phyloP scores from a whole-genome alignment of 1,140 invertebrate genomes.

The Potamilus streckersoni region DNA sequence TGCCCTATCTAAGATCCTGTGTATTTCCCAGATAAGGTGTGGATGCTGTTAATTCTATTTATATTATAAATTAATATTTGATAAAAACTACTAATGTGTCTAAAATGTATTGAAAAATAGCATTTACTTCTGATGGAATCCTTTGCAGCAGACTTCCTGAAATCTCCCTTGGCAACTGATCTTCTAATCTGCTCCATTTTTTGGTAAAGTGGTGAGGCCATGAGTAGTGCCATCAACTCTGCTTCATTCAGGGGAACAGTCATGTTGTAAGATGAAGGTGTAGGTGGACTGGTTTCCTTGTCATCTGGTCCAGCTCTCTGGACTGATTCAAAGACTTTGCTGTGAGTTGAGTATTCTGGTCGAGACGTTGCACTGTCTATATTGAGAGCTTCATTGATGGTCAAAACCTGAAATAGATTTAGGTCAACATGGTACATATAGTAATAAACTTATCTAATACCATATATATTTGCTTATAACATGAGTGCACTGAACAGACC shows the following conservation, averaged over 20 bases:
- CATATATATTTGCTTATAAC: too few relatives aligned
- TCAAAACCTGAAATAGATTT: conserved; percentile 45
- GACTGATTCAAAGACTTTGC: background rate
- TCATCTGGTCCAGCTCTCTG: background rate
- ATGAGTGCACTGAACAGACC: too few relatives aligned
- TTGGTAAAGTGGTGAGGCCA: conserved; percentile 64
- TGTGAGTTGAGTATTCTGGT: conserved; percentile 7
- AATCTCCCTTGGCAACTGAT: conserved; percentile 45
- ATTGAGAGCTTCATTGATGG: conserved; percentile 56
- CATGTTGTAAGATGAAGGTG: conserved; percentile 55
- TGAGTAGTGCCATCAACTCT: conserved; percentile 57
- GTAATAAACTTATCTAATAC: too few relatives aligned
- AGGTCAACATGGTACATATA: too few relatives aligned
- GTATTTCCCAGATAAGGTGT: too few relatives aligned
- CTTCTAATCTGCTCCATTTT: conserved; percentile 63
- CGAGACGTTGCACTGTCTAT: conserved; percentile 37
- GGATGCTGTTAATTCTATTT: too few relatives aligned
- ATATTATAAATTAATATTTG: too few relatives aligned
- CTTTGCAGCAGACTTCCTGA: background rate
- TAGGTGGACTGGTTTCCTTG: conserved; percentile 8
- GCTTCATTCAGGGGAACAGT: conserved; percentile 63
- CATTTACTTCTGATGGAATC: too few relatives aligned
- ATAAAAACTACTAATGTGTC: too few relatives aligned
- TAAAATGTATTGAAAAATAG: too few relatives aligned
- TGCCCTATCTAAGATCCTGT: too few relatives aligned